Base-by-base conservation (phyloP, 23 tunicate species). In the Halocynthia aurantium region DNA sequence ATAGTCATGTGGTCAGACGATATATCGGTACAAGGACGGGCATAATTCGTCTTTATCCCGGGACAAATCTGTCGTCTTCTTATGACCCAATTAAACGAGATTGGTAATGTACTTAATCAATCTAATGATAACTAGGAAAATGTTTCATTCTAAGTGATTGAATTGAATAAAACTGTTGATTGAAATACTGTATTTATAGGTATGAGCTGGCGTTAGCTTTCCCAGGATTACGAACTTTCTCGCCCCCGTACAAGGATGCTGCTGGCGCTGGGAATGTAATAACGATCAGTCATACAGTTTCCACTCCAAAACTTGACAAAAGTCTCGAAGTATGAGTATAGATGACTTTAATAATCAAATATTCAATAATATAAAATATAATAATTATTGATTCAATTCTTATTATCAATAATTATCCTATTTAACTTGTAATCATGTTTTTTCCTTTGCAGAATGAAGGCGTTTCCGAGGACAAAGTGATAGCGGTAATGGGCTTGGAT, bases 181-280 rank as follows among this genome's bases (percentile, higher is more conserved):
- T 21, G 21, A 68, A 68, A n/a, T 68, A 5, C 20, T 17, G 4
- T 5, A 61, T 68, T 50, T 80, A 4, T 80, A 85, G 90, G 90
- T 85, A 85, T 56, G 81, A 76, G 58, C 57, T 73, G 67, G 81
- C 90, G 19, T 63, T 74, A n/a, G 76, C 81, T 31, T 50, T 73
- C 52, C 84, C 90, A 0, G 69, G 68, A 2, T 44, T 10, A n/a
- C 10, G 57, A 15, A 65, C 75, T 13, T 75, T 80, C 54, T 80
- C 90, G 6, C 69, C 76, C 8, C 84, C 90, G 0, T 85, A 85
- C 76, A 66, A 72, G 19, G 90, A 85, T 69, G 84, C 81, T 7
- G 81, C 77, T 64, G 90, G 90, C 40, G 75, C 63, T 17, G 90
- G 90, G 64, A 85, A 70, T 58, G 77, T 85, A 0, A 76, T 85